These are phyloP conservation scores for Coregonus clupeaformis DNA, from an alignment of 2,113 vertebrate species.

Conservation along the genomic window DNA sequence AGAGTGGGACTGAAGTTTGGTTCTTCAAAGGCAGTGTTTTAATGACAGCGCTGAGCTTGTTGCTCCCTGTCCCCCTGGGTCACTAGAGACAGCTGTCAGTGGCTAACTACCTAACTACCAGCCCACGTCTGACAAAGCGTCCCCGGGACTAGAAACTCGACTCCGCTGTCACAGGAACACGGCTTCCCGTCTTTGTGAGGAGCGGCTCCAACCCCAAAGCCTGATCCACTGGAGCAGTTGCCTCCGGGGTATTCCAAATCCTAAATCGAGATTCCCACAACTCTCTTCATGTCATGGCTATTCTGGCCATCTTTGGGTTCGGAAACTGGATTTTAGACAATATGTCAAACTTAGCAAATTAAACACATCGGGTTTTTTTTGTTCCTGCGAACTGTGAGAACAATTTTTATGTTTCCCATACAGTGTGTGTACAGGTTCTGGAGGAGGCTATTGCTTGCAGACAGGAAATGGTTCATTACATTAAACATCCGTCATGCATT, in stretches of 20 bases:
- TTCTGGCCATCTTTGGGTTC: no score
- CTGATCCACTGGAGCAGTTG: slow-evolving; percentile 3
- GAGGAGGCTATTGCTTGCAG: slow-evolving; percentile 23
- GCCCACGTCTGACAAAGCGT: slow-evolving; percentile 55
- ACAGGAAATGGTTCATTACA: slow-evolving; percentile 41
- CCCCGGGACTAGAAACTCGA: slow-evolving; percentile 44
- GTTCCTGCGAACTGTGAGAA: no score
- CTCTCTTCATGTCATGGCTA: no score
- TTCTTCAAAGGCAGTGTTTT: slow-evolving; percentile 51
- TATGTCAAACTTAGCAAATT: no score
- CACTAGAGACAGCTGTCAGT: slow-evolving; percentile 48
- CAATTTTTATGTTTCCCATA: no score
- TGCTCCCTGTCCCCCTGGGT: slow-evolving; percentile 47
- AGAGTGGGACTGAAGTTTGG: slow-evolving; percentile 32
- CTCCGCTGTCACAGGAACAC: slow-evolving; percentile 38
- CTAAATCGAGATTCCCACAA: no score
- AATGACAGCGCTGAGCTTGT: slow-evolving; percentile 44
- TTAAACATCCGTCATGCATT: slow-evolving; percentile 31
- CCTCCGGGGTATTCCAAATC: no score
- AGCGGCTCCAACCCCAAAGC: slow-evolving; percentile 28
- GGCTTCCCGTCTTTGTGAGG: slow-evolving; percentile 18
- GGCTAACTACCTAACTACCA: slow-evolving; percentile 41
- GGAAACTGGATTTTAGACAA: no score
- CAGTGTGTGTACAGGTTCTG: slow-evolving; percentile 6
- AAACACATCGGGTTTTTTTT: no score